Conservation (phyloP, 2,888 invertebrate genomes). For the Drosophila lutescens region DNA sequence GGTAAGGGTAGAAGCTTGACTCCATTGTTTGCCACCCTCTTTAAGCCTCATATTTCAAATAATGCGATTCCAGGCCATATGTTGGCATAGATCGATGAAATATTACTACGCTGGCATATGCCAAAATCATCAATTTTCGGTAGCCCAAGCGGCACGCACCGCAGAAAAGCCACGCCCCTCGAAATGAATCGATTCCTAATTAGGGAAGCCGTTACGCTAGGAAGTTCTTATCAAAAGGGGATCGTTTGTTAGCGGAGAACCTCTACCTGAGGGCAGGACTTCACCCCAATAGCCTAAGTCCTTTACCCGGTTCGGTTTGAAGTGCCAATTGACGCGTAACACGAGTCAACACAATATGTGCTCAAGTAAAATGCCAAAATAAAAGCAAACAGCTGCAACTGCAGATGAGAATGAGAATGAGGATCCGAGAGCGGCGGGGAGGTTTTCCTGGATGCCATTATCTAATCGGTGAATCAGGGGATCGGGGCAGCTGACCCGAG, state of each 20-base stretch:
- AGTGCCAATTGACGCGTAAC: constrained; percentile 70
- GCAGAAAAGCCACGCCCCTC: constrained; percentile 42
- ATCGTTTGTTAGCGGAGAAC: constrained; percentile 1
- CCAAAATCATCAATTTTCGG: constrained; percentile 53
- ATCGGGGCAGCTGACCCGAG: constrained; percentile 52
- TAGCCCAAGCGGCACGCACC: constrained; percentile 40
- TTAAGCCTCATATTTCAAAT: not conserved
- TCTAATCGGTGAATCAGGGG: constrained; percentile 51
- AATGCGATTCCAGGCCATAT: constrained; percentile 43
- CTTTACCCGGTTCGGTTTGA: constrained; percentile 14
- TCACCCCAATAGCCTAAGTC: not conserved
- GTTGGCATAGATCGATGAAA: constrained; percentile 41
- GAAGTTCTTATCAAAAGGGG: constrained; percentile 25
- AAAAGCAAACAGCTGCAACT: constrained; percentile 33
- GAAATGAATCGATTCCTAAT: constrained; percentile 69
- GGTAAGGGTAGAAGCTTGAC: not conserved
- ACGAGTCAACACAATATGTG: constrained; percentile 65
- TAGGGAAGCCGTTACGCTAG: constrained; percentile 52
- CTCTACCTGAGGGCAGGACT: constrained; percentile 57
- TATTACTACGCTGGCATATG: constrained; percentile 64
- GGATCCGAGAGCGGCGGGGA: not conserved
- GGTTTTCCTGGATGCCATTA: constrained; percentile 9
- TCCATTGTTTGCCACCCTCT: not conserved
- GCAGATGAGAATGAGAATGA: constrained; percentile 17
- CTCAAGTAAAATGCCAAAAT: constrained; percentile 23